These are phyloP conservation scores for Sminthurides bifidus DNA, from an alignment of 1,140 invertebrate genomes.

Conservation along the genomic window DNA sequence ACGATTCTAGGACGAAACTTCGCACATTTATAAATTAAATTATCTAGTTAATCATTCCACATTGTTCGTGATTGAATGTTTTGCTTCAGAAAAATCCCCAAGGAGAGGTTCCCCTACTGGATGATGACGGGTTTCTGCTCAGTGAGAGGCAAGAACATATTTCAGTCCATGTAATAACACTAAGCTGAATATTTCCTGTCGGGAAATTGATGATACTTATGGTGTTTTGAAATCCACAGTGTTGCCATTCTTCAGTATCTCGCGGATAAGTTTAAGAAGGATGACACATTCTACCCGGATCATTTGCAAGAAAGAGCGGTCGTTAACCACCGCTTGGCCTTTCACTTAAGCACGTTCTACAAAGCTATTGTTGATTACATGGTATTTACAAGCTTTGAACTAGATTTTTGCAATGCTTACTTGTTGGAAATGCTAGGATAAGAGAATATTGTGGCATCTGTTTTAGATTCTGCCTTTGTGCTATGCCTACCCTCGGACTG, in stretches of 20 bases:
- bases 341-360: constrained; percentile 63
- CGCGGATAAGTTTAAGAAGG: constrained; percentile 54
- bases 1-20: background rate
- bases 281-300: constrained; percentile 53
- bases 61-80: background rate
- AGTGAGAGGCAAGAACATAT: constrained; percentile 48
- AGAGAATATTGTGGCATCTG: too few relatives aligned
- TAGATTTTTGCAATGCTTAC: too few relatives aligned
- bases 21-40: background rate
- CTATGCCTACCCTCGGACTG: constrained; percentile 54
- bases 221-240: constrained; percentile 35
- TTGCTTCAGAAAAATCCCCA: constrained; percentile 48
- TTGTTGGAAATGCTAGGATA: too few relatives aligned
- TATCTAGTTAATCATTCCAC: background rate
- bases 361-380: constrained; percentile 51
- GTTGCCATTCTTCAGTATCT: constrained; percentile 66
- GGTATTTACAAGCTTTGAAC: constrained; percentile 43
- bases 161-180: background rate
- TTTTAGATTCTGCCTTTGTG: constrained; percentile 55
- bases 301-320: constrained; percentile 52
- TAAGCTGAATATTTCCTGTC: background rate
- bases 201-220: background rate
- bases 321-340: constrained; percentile 61
- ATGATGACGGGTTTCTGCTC: constrained; percentile 56
- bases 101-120: constrained; percentile 62